These are phyloP conservation scores for Neopelma chrysocephalum DNA, from an alignment of 2,797 vertebrate species.

Conservation along the genomic window DNA sequence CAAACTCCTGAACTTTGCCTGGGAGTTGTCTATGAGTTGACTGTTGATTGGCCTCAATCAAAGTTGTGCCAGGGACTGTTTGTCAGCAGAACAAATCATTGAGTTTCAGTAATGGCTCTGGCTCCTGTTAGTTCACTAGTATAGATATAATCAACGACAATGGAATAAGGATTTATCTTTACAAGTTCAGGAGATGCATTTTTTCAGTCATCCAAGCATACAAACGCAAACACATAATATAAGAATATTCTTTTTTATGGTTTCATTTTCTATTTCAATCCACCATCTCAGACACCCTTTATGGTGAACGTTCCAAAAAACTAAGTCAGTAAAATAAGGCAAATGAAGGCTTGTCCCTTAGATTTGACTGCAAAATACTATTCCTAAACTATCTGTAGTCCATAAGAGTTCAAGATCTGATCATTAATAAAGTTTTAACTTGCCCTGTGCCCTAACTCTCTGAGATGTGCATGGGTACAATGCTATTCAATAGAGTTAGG, in stretches of 20 bases:
- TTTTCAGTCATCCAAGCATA: background rate
- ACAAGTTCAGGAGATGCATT: background rate
- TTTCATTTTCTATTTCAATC: background rate
- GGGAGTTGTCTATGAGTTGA: background rate
- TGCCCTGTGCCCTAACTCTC: background rate
- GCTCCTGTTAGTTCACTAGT: background rate
- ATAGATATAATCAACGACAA: background rate
- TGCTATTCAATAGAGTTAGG: background rate
- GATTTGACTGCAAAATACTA: conserved; percentile 10
- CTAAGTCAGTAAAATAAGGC: background rate
- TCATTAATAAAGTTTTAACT: background rate
- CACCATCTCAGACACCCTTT: background rate
- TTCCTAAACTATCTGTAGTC: conserved; percentile 6
- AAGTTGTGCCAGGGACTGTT: background rate
- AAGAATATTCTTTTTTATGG: background rate
- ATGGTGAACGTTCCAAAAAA: conserved; percentile 25
- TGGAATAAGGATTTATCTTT: background rate
- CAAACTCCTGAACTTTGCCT: background rate
- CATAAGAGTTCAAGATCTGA: background rate
- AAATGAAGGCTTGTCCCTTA: background rate
- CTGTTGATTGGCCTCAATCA: background rate
- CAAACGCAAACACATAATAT: background rate
- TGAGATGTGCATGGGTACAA: background rate
- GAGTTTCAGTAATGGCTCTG: background rate
- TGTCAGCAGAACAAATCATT: background rate